Evolutionary conservation across 2,888 invertebrate species (phyloP).

Genomic region (Teleiodes luculella): DNA sequence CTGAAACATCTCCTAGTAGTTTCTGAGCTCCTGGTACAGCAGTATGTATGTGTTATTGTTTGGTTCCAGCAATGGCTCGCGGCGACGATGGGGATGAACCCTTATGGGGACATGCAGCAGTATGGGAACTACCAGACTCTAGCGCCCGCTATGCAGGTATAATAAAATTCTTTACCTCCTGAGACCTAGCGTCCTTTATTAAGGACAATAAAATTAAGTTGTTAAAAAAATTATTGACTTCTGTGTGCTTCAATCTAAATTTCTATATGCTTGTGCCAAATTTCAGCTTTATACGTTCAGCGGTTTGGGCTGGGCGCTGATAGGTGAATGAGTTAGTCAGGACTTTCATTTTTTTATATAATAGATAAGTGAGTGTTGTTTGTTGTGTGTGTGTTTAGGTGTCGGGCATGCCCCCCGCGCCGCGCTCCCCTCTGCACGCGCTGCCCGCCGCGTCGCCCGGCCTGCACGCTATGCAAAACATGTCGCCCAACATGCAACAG

Average conservation of each 20-base stretch:
- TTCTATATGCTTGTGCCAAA: too few relatives aligned
- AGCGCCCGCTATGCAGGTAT: background rate
- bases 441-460: background rate
- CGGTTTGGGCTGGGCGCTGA: too few relatives aligned
- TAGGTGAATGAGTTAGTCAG: too few relatives aligned
- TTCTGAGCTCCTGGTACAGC: background rate
- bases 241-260: too few relatives aligned
- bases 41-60: background rate
- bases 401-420: constrained; percentile 10
- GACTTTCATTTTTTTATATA: too few relatives aligned
- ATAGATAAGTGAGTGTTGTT: too few relatives aligned
- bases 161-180: too few relatives aligned
- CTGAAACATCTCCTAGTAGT: too few relatives aligned
- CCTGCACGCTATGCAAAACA: constrained; percentile 15
- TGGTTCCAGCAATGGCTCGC: background rate
- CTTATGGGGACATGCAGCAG: background rate
- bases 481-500: constrained; percentile 23
- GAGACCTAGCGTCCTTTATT: too few relatives aligned
- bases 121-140: background rate
- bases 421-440: constrained; percentile 12
- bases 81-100: background rate
- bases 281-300: too few relatives aligned
- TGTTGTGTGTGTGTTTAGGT: background rate
- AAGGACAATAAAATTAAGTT: too few relatives aligned
- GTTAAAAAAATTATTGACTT: too few relatives aligned